phyloP scores from a whole-genome alignment of 92 coral and sea anemone species.

The Pocillopora grandis region DNA sequence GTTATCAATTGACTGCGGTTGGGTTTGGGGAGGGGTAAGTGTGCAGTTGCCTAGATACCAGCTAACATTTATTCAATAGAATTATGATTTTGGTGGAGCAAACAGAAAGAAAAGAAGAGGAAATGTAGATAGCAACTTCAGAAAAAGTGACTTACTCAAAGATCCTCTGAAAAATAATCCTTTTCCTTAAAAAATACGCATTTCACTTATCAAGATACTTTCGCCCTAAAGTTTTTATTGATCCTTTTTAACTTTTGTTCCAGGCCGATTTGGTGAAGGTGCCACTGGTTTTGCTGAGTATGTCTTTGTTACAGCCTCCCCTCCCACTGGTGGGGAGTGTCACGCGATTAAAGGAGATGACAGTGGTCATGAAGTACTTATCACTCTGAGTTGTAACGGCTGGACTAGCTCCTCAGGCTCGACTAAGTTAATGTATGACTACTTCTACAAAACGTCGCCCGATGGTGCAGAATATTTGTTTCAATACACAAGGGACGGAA shows the following conservation, averaged over 20 bases:
- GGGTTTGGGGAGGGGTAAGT: no score
- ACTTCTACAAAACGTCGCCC: conserved; percentile 29
- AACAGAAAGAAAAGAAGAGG: no score
- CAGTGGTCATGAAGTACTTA: conserved; percentile 8
- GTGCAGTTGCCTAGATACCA: no score
- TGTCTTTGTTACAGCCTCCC: conserved; percentile 23
- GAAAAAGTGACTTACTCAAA: no score
- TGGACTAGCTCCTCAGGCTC: conserved; percentile 38
- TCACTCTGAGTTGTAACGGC: conserved; percentile 42
- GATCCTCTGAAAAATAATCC: no score
- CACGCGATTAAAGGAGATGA: conserved; percentile 32
- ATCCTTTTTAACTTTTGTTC: neutral
- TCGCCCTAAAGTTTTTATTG: neutral
- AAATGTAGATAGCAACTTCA: no score
- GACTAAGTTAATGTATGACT: conserved; percentile 8
- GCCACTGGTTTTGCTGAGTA: conserved; percentile 50
- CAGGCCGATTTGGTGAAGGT: conserved; percentile 29
- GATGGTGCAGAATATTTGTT: conserved; percentile 18
- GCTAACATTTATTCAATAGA: no score
- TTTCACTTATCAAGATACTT: neutral
- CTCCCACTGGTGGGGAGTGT: conserved; percentile 57
- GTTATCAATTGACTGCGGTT: no score
- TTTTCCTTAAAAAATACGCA: neutral
- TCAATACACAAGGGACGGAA: conserved; percentile 16
- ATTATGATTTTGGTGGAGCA: no score